Conservation (phyloP, 2,888 invertebrate genomes). For the Lithophane socia region DNA sequence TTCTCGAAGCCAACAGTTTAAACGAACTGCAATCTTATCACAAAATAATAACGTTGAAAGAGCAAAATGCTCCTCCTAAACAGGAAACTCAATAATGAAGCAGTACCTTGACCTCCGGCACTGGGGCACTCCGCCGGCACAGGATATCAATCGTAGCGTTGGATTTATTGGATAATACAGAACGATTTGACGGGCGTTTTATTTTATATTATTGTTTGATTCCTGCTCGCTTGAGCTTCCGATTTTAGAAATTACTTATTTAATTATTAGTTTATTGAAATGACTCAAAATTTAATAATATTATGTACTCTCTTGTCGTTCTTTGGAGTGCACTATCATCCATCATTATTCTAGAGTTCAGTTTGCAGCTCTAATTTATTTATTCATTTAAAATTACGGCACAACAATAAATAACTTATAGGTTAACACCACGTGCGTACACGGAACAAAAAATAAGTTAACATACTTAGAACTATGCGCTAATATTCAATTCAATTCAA, state of each 20-base stretch:
- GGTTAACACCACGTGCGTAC: too few relatives aligned
- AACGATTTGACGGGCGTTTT: conserved; percentile 21
- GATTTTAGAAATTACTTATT: background rate
- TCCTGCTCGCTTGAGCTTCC: background rate
- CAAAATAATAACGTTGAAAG: background rate
- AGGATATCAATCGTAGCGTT: conserved; percentile 45
- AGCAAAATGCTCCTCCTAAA: background rate
- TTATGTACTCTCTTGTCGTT: background rate
- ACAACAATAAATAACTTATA: too few relatives aligned
- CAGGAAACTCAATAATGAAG: conserved; percentile 39
- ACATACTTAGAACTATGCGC: too few relatives aligned
- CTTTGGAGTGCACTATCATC: background rate
- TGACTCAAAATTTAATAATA: background rate
- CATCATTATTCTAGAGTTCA: background rate
- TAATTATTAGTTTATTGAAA: background rate
- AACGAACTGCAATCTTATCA: background rate
- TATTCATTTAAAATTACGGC: too few relatives aligned
- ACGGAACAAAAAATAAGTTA: too few relatives aligned
- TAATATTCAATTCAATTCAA: too few relatives aligned
- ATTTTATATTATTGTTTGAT: conserved; percentile 8
- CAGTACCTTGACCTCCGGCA: conserved; percentile 34
- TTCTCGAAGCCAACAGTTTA: background rate
- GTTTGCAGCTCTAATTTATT: too few relatives aligned
- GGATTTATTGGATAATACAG: conserved; percentile 32
- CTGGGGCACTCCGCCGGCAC: conserved; percentile 34